Evolutionary conservation across 2,113 vertebrate genomes (phyloP).

Genomic region (Cyprinodon brontotheroides): DNA sequence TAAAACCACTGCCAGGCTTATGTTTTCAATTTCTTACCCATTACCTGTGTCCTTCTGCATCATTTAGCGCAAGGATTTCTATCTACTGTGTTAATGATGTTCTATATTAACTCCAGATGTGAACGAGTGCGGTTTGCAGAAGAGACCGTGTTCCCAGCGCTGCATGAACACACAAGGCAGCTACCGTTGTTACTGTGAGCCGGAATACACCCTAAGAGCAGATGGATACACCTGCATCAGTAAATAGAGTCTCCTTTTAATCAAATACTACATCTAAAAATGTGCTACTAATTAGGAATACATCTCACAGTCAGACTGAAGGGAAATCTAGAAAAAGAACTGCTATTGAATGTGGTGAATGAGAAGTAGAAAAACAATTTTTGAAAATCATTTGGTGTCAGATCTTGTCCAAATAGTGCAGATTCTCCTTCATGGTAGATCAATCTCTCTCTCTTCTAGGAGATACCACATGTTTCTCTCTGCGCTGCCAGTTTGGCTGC

Average conservation of each 20-base stretch:
- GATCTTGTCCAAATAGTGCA: background rate
- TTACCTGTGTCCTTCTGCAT: constrained; percentile 53
- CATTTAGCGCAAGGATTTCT: constrained; percentile 51
- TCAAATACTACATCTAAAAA: background rate
- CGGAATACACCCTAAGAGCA: constrained; percentile 66
- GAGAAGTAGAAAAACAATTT: background rate
- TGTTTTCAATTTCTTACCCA: constrained; percentile 54
- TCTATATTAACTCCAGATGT: constrained; percentile 75
- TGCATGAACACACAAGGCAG: constrained; percentile 79
- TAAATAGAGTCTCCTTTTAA: constrained; percentile 56
- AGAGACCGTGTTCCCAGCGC: constrained; percentile 72
- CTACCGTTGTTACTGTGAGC: constrained; percentile 77
- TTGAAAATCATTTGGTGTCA: background rate
- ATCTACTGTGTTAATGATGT: constrained; percentile 44
- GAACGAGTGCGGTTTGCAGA: constrained; percentile 74
- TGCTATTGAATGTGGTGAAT: too few species aligned
- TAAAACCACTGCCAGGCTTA: constrained; percentile 28
- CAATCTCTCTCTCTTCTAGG: constrained; percentile 61
- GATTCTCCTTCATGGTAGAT: constrained; percentile 12
- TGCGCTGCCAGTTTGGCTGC: constrained; percentile 74
- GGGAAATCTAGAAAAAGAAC: background rate
- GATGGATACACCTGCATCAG: constrained; percentile 74
- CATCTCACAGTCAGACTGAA: background rate
- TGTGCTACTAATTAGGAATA: background rate
- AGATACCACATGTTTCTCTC: constrained; percentile 60